Evolutionary conservation across 2,888 invertebrate genomes (phyloP), one percentile per base, ranked within the genome.

Genomic region (Agrotis segetum): DNA sequence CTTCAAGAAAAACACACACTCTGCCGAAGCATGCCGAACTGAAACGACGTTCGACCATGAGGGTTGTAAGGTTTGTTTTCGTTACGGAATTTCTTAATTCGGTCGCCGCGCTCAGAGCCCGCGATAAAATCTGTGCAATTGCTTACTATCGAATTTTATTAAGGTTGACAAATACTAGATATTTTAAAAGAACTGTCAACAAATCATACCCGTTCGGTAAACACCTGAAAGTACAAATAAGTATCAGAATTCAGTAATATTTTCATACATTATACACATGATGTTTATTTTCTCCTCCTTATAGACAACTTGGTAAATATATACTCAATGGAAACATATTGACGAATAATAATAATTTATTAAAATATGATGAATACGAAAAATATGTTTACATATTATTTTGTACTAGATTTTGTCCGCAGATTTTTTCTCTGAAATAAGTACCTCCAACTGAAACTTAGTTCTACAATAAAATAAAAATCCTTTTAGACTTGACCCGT

Each of bases 281-380:
- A 55, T 74, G 16, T 76, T 64, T 65, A 70, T 75, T 62, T 60
- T 55, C 40, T 64, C 44, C 64, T 49, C 14, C 34, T 16, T 13
- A 16, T 44, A 49, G 13, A 59, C n/a, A 49, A 44, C 49, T 65
- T 24, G 17, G 52, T 53, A 75, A 75, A 79, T 50, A 62, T 50
- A 62, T 21, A 53, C 46, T 40, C 9, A 56, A 56, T 63, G 58
- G 47, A 49, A 64, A 75, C 44, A 59, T 78, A 78, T 78, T 71
- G 72, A 78, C 19, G 13, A 56, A 68, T 76, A 56, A 68, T 76
- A 56, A 71, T 77, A 76, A 73, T 16, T 73, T 79, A 67, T 67
- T 58, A 58, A 55, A 77, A 77, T 50, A 50, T 17, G 14, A 58
- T 53, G 63, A 44, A 77, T 64, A 64, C 49, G 21, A 53, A 34